phyloP scores from a whole-genome alignment of 1,140 invertebrate species.

The Stegodyphus mimosarum region DNA sequence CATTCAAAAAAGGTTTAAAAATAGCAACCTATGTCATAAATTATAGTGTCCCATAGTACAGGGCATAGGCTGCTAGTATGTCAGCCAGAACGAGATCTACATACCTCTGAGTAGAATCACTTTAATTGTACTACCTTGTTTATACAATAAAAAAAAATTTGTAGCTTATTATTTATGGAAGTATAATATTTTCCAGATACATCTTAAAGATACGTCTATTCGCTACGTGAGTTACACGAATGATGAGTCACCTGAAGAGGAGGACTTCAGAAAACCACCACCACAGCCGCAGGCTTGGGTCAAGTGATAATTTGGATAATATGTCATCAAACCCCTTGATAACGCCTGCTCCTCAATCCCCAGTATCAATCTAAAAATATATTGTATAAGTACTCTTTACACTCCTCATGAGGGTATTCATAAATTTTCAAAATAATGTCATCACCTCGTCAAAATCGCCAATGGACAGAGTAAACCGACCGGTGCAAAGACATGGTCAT shows the following conservation, averaged over 20 bases:
- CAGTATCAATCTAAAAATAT: not conserved
- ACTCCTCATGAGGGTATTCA: not conserved
- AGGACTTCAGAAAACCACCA: constrained; percentile 36
- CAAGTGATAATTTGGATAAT: constrained; percentile 10
- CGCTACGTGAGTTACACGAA: constrained; percentile 65
- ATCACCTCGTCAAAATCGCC: not conserved
- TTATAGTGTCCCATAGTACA: too few relatives aligned
- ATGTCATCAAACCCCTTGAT: not conserved
- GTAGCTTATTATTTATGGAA: too few relatives aligned
- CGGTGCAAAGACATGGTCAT: not conserved
- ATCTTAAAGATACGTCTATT: constrained; percentile 62
- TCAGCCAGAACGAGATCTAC: too few relatives aligned
- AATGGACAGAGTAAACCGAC: not conserved
- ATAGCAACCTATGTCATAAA: too few relatives aligned
- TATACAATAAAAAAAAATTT: too few relatives aligned
- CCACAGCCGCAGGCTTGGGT: constrained; percentile 29
- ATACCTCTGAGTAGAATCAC: too few relatives aligned
- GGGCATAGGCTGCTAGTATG: too few relatives aligned
- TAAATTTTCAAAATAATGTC: not conserved
- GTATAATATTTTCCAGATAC: constrained; percentile 36
- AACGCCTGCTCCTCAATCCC: constrained; percentile 30
- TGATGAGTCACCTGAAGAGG: constrained; percentile 64
- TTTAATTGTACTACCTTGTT: too few relatives aligned
- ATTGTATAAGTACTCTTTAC: not conserved
- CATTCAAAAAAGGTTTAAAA: too few relatives aligned